Evolutionary conservation across 1,140 invertebrate species (phyloP), one percentile per base, ranked within the genome.

Genomic region (Gonioctena quinquepunctata): DNA sequence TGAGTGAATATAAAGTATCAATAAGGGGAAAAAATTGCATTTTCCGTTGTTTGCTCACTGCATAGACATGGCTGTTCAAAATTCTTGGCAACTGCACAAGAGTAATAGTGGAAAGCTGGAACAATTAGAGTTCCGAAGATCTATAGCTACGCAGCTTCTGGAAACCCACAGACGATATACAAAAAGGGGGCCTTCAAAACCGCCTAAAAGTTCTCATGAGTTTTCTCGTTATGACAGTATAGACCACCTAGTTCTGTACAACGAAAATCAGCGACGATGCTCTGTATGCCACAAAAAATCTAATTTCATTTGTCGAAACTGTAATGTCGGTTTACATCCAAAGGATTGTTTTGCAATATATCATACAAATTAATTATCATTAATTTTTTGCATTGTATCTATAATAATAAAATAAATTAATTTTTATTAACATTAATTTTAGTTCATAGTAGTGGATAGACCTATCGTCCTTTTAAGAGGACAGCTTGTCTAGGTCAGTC

Each of bases 61-160:
- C 23, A 18, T 59, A 61, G 56, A 70, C 22, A 60, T 70, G 72
- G 72, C 74, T 49, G 66, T 80, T 64, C 72, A 74, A 69, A 81
- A 81, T 74, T 75, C 78, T 71, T 81, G 75, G 77, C 77, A 77
- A 66, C 72, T 77, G 62, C 77, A 80, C 33, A n/a, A 52, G 69
- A 19, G 25, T 64, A 11, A 22, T 21, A 49, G 67, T 25, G 62
- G 67, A 49, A 69, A 63, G 27, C 8, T 69, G 21, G 59, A 68
- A 25, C 66, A 68, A 48, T 49, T 42, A 22, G 18, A 18, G 11
- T 68, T 62, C 61, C 56, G 59, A 60, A 42, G 57, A 62, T 61
- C 4, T 3, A 21, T 62, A 23, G 49, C 49, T 19, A 69, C 27
- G 25, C 26, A 18, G 16, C 63, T 69, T 69, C 64, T 63, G 21